Base-by-base conservation (phyloP, 2,797 vertebrate species). In the Argya squamiceps region DNA sequence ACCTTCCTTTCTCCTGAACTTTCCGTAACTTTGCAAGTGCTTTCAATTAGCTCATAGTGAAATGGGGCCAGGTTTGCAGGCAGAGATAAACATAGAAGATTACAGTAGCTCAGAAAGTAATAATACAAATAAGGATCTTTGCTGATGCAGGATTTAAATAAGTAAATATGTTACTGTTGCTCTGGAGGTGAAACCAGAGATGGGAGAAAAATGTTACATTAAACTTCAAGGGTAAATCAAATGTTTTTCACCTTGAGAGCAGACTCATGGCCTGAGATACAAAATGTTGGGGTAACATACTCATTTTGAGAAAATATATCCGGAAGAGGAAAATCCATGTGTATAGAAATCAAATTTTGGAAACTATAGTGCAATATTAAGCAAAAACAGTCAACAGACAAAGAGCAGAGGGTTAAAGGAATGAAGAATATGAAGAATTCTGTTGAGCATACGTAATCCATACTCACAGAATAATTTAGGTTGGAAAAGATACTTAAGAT, bases 101-200 rank as follows among this genome's bases (percentile, higher is more conserved):
- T 90, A 78, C 63, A 88, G 56, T 79, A 73, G 55, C 37, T 77
- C 24, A 81, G 84, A 76, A 85, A 64, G 50, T 78, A 93, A 89
- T 62, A 85, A 91, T 58, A 92, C 62, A 93, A 96, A 86, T 79
- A 91, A 90, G 44, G 67, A 93, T 91, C 67, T 93, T 82, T 87
- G 79, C 44, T 93, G 88, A 92, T 88, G 44, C 14, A 82, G 53
- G 71, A 84, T 87, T 95, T 94, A 92, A 95, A 81, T 87, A 84
- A 94, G 50, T 58, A 30, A 37, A 87, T 92, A 56, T 73, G 29
- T 59, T 93, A 47, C 43, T 80, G 5, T 68, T 83, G 62, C 65
- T 94, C 73, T 91, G 37, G 37, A 93, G 59, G 52, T 75, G 43
- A 95, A 88, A 81, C 5, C 23, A 73, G 53, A 78, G 34, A 71